These are phyloP conservation scores for Chelon labrosus DNA, from an alignment of 2,797 vertebrate species.

Conservation along the genomic window DNA sequence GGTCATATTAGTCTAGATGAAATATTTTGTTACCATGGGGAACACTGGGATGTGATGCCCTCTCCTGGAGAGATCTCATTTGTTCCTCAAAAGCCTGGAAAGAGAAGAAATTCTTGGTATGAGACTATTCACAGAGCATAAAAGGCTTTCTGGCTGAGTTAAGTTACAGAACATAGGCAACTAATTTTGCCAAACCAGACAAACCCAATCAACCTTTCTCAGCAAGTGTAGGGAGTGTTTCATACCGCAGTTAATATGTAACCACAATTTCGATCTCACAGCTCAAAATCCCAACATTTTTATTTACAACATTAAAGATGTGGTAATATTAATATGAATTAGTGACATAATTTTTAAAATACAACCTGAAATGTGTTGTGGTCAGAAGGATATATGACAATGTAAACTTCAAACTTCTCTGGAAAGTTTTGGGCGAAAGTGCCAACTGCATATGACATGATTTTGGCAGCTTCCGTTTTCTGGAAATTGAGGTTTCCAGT, in stretches of 20 bases:
- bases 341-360: not conserved
- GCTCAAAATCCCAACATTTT: no score
- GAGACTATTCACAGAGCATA: not conserved
- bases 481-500: conserved; percentile 56
- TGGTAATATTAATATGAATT: not conserved
- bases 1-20: not conserved
- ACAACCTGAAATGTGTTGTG: conserved; percentile 71
- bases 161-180: not conserved
- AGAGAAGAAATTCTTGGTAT: conserved; percentile 6
- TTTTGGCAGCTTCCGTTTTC: conserved; percentile 50
- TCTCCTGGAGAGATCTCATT: not conserved
- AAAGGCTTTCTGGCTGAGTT: not conserved
- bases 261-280: not conserved
- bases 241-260: not conserved
- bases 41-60: not conserved
- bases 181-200: not conserved
- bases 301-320: not conserved
- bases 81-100: conserved; percentile 71
- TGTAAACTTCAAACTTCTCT: conserved; percentile 65
- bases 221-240: not conserved
- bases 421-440: conserved; percentile 51
- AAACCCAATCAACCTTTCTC: not conserved
- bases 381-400: conserved; percentile 84
- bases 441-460: conserved; percentile 78
- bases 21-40: conserved; percentile 28